Percentiles rank a stretch among this genome's conserved stretches.
These are phyloP conservation scores for Chrysogorgia sp. DNA, from an alignment of 92 coral and sea anemone genomes.

Conservation along the genomic window DNA sequence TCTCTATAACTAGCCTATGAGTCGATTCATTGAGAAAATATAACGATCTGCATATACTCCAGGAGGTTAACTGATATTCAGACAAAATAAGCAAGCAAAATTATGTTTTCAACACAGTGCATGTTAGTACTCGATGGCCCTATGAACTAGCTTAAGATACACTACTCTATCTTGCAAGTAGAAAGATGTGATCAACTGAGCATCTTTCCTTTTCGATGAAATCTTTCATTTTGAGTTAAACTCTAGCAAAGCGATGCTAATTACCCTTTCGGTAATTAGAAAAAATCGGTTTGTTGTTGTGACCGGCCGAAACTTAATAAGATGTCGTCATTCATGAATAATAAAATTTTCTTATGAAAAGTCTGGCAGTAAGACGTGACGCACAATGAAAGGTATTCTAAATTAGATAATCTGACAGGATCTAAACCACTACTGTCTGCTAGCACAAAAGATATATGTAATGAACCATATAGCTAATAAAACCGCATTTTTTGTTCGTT, in stretches of 20 bases:
- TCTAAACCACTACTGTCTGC: not conserved
- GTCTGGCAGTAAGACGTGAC: conserved; percentile 1
- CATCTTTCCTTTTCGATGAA: not conserved
- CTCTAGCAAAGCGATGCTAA: not conserved
- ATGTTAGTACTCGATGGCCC: not conserved
- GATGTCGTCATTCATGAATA: conserved; percentile 12
- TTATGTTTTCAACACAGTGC: not conserved
- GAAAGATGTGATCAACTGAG: not conserved
- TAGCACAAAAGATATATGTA: not conserved
- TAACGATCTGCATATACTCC: not conserved
- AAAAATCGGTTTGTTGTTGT: conserved; percentile 24
- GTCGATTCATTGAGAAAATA: not conserved
- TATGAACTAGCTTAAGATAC: not conserved
- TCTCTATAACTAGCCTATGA: not conserved
- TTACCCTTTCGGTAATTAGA: conserved; percentile 12
- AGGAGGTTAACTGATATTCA: conserved; percentile 14
- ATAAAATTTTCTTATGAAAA: not conserved
- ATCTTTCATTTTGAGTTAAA: not conserved
- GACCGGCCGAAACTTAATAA: conserved; percentile 6
- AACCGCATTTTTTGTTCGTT: no score
- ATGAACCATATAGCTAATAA: no score
- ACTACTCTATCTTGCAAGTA: not conserved
- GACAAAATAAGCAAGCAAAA: conserved; percentile 31
- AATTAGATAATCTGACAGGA: not conserved
- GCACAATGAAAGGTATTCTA: not conserved